phyloP scores from a whole-genome alignment of 2,113 vertebrate genomes.

The Struthidea cinerea region DNA sequence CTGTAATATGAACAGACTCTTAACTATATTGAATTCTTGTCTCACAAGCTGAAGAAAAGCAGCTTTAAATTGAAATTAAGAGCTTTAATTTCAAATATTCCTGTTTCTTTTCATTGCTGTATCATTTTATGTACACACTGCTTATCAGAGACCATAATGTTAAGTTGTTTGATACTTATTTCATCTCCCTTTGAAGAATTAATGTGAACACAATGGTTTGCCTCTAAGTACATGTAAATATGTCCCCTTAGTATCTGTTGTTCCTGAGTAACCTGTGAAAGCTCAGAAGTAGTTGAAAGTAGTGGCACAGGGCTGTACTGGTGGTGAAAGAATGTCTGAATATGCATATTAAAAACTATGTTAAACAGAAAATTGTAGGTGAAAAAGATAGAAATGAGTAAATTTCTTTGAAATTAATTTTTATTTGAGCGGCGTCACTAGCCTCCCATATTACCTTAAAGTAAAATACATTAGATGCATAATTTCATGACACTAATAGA shows the following conservation, averaged over 20 bases:
- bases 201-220: background rate
- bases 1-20: background rate
- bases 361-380: background rate
- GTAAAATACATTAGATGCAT: background rate
- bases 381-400: background rate
- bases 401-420: background rate
- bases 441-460: background rate
- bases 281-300: background rate
- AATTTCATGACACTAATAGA: background rate
- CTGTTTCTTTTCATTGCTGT: background rate
- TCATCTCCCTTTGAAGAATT: background rate
- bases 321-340: background rate
- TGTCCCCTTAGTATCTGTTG: background rate
- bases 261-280: background rate
- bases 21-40: background rate
- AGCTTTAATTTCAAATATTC: background rate
- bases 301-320: background rate
- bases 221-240: background rate
- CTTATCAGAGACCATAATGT: background rate
- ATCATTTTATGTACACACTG: background rate
- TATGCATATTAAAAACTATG: background rate
- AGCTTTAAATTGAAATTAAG: background rate
- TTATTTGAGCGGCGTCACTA: background rate
- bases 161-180: background rate
- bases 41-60: background rate